Conservation (phyloP, 1,140 invertebrate species). For the Lepidurus couesii region DNA sequence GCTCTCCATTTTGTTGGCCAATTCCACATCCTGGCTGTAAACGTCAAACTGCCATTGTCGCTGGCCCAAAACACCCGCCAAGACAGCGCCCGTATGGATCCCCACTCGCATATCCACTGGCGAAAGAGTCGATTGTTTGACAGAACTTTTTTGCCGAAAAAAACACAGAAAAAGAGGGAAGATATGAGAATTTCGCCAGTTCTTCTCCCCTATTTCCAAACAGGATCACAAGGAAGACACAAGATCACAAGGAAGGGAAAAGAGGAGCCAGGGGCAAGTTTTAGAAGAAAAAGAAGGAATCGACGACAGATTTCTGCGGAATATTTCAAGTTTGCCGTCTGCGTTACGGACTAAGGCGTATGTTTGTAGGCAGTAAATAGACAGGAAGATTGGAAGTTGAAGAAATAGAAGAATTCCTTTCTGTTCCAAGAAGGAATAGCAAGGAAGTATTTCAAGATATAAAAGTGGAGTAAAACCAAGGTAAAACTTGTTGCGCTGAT, state of each 20-base stretch:
- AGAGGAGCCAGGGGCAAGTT: too few species aligned
- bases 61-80: conserved; percentile 92
- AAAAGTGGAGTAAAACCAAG: neutral
- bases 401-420: neutral
- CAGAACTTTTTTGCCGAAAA: neutral
- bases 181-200: neutral
- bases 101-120: conserved; percentile 97
- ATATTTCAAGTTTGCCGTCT: too few species aligned
- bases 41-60: conserved; percentile 98
- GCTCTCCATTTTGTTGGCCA: conserved; percentile 98
- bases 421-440: neutral
- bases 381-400: neutral
- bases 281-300: too few species aligned
- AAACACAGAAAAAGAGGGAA: neutral
- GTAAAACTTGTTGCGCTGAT: too few species aligned
- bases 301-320: too few species aligned
- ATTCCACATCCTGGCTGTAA: conserved; percentile 92
- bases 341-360: too few species aligned
- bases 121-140: conserved; percentile 72
- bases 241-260: too few species aligned
- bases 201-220: too few species aligned
- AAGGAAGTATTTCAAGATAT: neutral
- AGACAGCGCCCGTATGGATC: conserved; percentile 90
- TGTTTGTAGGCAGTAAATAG: too few species aligned
- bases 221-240: too few species aligned